Percentiles rank a stretch among this genome's conserved stretches.
Conservation (phyloP, 2,888 invertebrate genomes). For the Cancer borealis region DNA sequence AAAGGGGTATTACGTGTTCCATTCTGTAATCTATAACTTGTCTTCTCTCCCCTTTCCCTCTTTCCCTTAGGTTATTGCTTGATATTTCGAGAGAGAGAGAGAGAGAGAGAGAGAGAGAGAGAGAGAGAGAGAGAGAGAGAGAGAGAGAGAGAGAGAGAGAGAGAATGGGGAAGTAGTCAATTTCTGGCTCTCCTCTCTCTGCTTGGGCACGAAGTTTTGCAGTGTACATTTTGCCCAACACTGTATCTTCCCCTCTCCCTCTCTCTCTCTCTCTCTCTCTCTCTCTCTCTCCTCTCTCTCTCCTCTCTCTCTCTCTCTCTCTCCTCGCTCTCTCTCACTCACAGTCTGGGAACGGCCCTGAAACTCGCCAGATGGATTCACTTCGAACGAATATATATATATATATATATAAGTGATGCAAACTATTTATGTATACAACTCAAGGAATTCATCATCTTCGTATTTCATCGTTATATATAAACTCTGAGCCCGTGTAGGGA, state of each 20-base stretch:
- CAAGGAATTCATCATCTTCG: slow-evolving; percentile 1
- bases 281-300: not conserved
- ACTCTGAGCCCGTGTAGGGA: not conserved
- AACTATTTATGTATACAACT: not conserved
- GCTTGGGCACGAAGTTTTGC: not conserved
- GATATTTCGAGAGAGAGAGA: not conserved
- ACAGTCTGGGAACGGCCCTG: slow-evolving; percentile 26
- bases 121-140: slow-evolving; percentile 20
- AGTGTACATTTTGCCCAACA: not conserved
- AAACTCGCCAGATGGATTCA: not conserved
- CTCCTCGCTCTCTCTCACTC: not conserved
- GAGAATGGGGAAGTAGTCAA: not conserved
- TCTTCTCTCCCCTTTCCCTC: not conserved
- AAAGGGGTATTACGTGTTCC: not conserved
- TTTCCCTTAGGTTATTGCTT: not conserved
- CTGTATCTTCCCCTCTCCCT: slow-evolving; percentile 20
- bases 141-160: slow-evolving; percentile 20
- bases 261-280: not conserved
- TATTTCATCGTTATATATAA: not conserved
- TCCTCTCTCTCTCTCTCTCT: not conserved
- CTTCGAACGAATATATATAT: not conserved
- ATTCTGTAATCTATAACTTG: not conserved
- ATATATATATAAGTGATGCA: not conserved
- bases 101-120: slow-evolving; percentile 17
- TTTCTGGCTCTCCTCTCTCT: not conserved